Conservation (phyloP, 2,888 invertebrate species). For the Ochlodes sylvanus region DNA sequence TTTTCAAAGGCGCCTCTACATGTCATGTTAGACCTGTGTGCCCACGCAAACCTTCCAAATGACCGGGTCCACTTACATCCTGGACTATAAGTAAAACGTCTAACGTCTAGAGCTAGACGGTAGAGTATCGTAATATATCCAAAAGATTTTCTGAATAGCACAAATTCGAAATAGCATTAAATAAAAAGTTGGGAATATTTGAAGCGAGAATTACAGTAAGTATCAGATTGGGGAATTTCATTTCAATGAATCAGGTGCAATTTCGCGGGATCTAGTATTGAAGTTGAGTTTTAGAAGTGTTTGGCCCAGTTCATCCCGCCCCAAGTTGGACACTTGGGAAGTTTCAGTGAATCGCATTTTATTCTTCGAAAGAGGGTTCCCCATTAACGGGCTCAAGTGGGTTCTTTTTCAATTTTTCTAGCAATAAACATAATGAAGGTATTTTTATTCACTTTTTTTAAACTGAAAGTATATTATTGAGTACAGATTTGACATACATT, state of each 20-base stretch:
- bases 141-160: neutral
- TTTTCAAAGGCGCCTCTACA: no score
- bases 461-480: no score
- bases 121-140: neutral
- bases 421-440: no score
- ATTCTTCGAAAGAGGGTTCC: slow-evolving; percentile 2
- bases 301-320: slow-evolving; percentile 21
- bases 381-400: neutral
- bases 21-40: no score
- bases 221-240: slow-evolving; percentile 6
- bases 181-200: neutral
- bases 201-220: neutral
- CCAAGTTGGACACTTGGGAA: slow-evolving; percentile 24
- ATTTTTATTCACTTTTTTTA: no score
- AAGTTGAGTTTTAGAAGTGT: slow-evolving; percentile 12
- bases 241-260: slow-evolving; percentile 24
- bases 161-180: neutral
- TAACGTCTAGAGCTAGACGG: no score
- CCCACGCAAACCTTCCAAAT: no score
- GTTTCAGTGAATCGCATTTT: slow-evolving; percentile 22
- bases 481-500: no score
- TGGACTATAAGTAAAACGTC: no score
- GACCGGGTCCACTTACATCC: no score
- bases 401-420: neutral
- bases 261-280: slow-evolving; percentile 19